Base-by-base conservation (phyloP, 2,888 invertebrate genomes). In the Rugalucina vietnamica region DNA sequence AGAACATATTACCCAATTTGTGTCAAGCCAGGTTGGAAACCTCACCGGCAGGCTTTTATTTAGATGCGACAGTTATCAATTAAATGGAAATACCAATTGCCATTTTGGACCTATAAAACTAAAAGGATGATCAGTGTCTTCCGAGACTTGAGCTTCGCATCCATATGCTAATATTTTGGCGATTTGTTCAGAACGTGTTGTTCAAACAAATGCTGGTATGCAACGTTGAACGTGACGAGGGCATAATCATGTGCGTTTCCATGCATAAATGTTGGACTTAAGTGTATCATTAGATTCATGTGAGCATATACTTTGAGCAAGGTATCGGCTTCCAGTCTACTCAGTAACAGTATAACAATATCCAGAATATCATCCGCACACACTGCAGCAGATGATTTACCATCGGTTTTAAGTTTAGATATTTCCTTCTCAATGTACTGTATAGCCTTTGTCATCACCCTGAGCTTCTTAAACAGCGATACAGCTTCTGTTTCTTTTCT, bases 161-260 rank as follows among this genome's bases (percentile, higher is more conserved):
- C n/a, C n/a, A n/a, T n/a, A 60, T 2, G 27, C 29, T 8, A 29
- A 5, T 60, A 12, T 65, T 65, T 65, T 65, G 65, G 65, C 21
- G 65, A 65, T 3, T 81, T 82, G 60, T 85, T 54, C 70, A 90
- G 49, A 5, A 92, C 79, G 27, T 89, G 78, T 43, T 90, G 87
- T 34, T 91, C 91, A 84, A 91, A 90, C n/a, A 93, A 69, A 73
- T 92, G 92, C 75, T 93, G 92, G 78, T 90, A 93, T 3, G 93
- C 93, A n/a, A 90, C 91, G 36, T 84, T 87, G 39, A 93, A 91
- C 74, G 92, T 93, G 0, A 91, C 91, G 29, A 93, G 87, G 1
- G 92, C 89, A 81, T 91, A 93, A 80, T 91, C 92, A 84, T 93
- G 92, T 14, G 91, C 90, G 70, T 92, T 91, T 10, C 91, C 91